phyloP scores from a whole-genome alignment of 1,140 invertebrate genomes.

The Zaprionus gabonicus region DNA sequence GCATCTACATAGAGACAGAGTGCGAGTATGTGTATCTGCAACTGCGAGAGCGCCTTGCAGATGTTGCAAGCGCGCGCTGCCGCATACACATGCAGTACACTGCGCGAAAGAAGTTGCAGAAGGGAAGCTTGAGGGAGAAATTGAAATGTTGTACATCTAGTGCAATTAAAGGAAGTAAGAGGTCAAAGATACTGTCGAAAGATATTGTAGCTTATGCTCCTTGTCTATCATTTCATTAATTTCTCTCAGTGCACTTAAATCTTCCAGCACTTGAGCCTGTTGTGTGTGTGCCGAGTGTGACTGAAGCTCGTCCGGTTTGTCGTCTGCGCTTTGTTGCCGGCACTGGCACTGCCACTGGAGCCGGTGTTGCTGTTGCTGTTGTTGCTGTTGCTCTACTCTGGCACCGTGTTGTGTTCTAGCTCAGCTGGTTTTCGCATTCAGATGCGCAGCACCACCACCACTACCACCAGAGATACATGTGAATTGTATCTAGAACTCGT shows the following conservation, averaged over 20 bases:
- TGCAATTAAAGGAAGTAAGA: too few relatives aligned
- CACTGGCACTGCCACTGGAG: background rate
- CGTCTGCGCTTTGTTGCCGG: constrained; percentile 19
- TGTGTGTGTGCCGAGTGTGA: constrained; percentile 10
- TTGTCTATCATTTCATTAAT: background rate
- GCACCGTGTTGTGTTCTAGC: constrained; percentile 59
- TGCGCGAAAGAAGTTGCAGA: background rate
- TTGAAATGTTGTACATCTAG: background rate
- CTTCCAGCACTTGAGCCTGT: constrained; percentile 2
- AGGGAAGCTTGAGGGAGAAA: background rate
- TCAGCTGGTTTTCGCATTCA: constrained; percentile 72
- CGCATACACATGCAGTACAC: constrained; percentile 3
- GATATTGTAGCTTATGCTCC: too few relatives aligned
- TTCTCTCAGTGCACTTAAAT: background rate
- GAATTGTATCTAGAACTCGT: constrained; percentile 76
- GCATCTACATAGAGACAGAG: constrained; percentile 13
- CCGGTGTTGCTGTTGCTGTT: constrained; percentile 1
- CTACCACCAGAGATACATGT: constrained; percentile 42
- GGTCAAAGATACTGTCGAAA: too few relatives aligned
- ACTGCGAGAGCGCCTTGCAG: constrained; percentile 7
- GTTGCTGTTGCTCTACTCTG: background rate
- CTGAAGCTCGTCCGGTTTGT: constrained; percentile 32
- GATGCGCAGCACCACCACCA: constrained; percentile 45
- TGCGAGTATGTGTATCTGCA: constrained; percentile 37
- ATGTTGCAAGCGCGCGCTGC: constrained; percentile 40